phyloP scores from a whole-genome alignment of 2,888 invertebrate species.

The Silvanus unidentatus region DNA sequence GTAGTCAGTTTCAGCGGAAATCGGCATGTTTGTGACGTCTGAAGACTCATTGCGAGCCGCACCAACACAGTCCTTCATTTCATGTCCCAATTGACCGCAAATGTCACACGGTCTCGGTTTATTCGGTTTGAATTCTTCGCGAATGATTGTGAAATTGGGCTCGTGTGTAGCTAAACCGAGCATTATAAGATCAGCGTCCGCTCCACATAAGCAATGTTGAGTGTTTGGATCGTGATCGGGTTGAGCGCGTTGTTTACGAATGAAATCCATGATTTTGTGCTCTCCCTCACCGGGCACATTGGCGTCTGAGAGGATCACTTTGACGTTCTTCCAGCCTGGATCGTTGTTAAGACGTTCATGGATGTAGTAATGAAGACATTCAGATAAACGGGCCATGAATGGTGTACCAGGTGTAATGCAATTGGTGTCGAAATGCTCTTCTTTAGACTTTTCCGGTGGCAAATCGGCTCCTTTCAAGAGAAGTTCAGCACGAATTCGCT shows the following conservation, averaged over 20 bases:
- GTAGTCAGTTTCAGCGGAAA: conserved; percentile 71
- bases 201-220: conserved; percentile 94
- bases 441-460: conserved; percentile 84
- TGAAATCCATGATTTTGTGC: conserved; percentile 96
- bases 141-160: conserved; percentile 96
- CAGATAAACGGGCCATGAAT: conserved; percentile 88
- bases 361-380: conserved; percentile 80
- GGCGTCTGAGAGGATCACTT: conserved; percentile 92
- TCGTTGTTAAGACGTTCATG: conserved; percentile 86
- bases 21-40: conserved; percentile 53
- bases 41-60: conserved; percentile 45
- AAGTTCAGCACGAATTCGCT: conserved; percentile 70
- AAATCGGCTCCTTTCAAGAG: conserved; percentile 62
- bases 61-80: conserved; percentile 89
- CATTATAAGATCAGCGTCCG: conserved; percentile 98
- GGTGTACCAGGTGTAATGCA: conserved; percentile 99
- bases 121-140: conserved; percentile 98
- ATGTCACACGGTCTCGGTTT: conserved; percentile 93
- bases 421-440: conserved; percentile 95
- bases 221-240: conserved; percentile 97
- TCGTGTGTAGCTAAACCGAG: conserved; percentile 97
- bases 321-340: conserved; percentile 91
- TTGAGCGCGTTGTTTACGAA: conserved; percentile 89
- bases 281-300: conserved; percentile 90
- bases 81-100: conserved; percentile 87